phyloP scores from a whole-genome alignment of 2,797 vertebrate genomes.

The Paedocypris micromegethes region DNA sequence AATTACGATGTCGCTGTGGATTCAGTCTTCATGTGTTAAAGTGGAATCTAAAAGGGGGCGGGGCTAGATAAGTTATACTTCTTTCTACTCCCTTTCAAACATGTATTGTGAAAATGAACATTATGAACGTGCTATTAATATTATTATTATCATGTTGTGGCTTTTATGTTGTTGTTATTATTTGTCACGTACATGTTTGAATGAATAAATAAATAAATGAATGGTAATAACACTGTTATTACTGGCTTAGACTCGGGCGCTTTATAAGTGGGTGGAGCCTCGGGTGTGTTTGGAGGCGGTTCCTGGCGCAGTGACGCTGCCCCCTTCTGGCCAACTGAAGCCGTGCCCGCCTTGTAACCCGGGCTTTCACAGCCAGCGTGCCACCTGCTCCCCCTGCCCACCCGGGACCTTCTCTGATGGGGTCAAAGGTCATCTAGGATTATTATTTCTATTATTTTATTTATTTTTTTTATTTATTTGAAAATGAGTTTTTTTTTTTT shows the following conservation, averaged over 20 bases:
- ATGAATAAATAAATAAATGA: neutral
- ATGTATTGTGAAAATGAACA: no score
- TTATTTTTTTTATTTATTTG: neutral
- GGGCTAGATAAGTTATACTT: no score
- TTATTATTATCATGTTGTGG: no score
- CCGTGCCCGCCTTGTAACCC: slow-evolving; percentile 95
- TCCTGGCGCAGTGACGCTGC: slow-evolving; percentile 71
- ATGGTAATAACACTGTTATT: neutral
- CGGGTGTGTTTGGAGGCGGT: slow-evolving; percentile 87
- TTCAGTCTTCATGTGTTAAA: no score
- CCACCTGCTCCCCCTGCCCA: slow-evolving; percentile 84
- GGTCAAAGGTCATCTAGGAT: slow-evolving; percentile 60
- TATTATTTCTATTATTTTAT: neutral
- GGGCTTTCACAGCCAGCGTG: slow-evolving; percentile 88
- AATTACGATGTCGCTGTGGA: no score
- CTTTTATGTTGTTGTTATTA: no score
- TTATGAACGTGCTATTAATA: no score
- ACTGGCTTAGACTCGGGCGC: slow-evolving; percentile 79
- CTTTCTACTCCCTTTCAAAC: no score
- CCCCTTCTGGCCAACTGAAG: slow-evolving; percentile 82
- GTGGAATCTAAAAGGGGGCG: no score
- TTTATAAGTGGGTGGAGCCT: slow-evolving; percentile 93
- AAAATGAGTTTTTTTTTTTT: no score
- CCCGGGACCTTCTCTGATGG: slow-evolving; percentile 85
- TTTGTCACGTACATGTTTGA: no score